Evolutionary conservation across 2,888 invertebrate genomes (phyloP), one percentile per base, ranked within the genome.

Genomic region (Drosophila atroscutellata): DNA sequence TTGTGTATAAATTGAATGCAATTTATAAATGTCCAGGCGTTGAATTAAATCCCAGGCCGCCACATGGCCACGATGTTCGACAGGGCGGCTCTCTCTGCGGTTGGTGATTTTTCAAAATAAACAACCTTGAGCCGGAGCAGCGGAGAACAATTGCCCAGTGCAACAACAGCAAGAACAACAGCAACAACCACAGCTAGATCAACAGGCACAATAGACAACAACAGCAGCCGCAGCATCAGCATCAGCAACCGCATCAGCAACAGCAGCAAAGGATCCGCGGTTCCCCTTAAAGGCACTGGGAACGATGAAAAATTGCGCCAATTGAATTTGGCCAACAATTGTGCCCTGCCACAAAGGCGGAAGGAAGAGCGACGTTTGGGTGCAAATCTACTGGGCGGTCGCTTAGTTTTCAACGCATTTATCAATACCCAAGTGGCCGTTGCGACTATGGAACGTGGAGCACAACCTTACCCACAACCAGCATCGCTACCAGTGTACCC

Each of bases 1-100:
- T 90, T 87, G 88, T 89, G 86, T 91, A 91, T 91, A 92, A 91
- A 91, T 91, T 91, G 91, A 91, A 91, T 91, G 91, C 91, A 92
- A 91, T 91, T 91, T 91, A 91, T 91, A 91, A 92, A 91, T 91
- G 91, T 91, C 92, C 86, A 89, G 81, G 90, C 84, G 86, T 86
- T 77, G 91, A 81, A 89, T 90, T 90, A 90, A 89, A 90, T 90
- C 89, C 81, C 85, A 89, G 81, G 66, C 79, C 85, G 74, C 71
- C 77, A 69, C 87, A 83, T 77, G 68, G 76, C 79, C 89, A 86
- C 83, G 81, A 87, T 71, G 69, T 67, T 76, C 49, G 39, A 28
- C 59, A 47, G 59, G 52, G 30, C 72, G 42, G 26, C 70, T 57
- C 50, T 28, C 20, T 28, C 39, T 50, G 65, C 72, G 78, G 85